Base-by-base conservation (phyloP, 2,888 invertebrate species). In the Limnephilus auricula region DNA sequence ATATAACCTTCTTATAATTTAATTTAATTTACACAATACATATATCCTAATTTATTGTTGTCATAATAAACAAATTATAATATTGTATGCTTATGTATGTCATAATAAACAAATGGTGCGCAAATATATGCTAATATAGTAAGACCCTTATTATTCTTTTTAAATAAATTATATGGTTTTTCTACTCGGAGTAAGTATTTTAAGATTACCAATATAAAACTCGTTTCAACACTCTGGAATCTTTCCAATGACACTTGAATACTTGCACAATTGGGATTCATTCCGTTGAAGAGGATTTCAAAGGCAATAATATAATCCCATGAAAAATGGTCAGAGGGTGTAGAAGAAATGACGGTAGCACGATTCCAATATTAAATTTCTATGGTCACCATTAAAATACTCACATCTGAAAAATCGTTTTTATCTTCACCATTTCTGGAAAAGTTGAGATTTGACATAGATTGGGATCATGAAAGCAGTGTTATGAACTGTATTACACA, bases 221-320 rank as follows among this genome's bases (percentile, higher is more conserved):
- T 25, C 25, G 65, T 65, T n/a, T 65, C 1, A 65, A 65, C 25
- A 25, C n/a, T 65, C 65, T n/a, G 32, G 34, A 82, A 37, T 82
- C 32, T 82, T 82, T 85, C 30, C 85, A 12, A 4, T 5, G 40
- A 30, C 40, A 30, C n/a, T 84, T 40, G 32, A 85, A 85, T 85
- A 85, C 25, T 25, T 65, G n/a, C 85, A 40, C 85, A 40, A 40
- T 85, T 40, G 37, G 40, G 45, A 84, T 40, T 45, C 84, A 30
- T 40, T 85, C 40, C 25, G 85, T n/a, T 85, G 45, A 40, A 85
- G 40, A 85, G 40, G 12, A 85, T 40, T 85, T 85, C 45, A 85
- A 30, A 45, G 85, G 85, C 45, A 37, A 45, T 85, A 85, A 85
- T 65, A 65, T 85, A 40, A 85, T 25, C 40, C 37, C 40, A 85